phyloP scores from a whole-genome alignment of 2,797 vertebrate species.

The Cossypha polioptera region DNA sequence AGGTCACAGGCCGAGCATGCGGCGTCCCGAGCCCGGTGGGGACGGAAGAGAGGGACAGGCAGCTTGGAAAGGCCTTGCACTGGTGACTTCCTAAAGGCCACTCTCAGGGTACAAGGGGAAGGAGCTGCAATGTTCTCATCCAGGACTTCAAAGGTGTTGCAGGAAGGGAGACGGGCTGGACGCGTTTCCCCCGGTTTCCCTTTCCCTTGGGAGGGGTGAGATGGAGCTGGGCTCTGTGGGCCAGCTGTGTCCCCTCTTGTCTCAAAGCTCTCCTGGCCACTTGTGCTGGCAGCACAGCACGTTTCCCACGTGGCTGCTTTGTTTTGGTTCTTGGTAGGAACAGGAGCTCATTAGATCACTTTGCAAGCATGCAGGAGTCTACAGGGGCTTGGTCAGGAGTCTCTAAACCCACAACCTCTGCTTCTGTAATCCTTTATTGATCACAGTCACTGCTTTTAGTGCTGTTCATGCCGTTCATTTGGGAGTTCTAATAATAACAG shows the following conservation, averaged over 20 bases:
- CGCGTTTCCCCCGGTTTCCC: background rate
- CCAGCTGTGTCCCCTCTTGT: background rate
- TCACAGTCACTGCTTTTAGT: background rate
- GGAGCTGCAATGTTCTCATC: background rate
- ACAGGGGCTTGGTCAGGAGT: background rate
- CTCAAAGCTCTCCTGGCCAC: background rate
- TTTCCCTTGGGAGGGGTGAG: background rate
- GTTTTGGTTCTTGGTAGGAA: conserved; percentile 28
- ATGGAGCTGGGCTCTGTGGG: accelerated
- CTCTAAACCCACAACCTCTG: background rate
- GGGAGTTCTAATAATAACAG: background rate
- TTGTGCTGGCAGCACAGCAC: background rate
- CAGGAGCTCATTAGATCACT: conserved; percentile 43
- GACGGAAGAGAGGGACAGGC: background rate
- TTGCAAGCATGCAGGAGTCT: conserved; percentile 18
- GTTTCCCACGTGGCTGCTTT: background rate
- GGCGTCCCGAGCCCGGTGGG: accelerated
- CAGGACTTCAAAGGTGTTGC: background rate
- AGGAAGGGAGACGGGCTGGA: background rate
- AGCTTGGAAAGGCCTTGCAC: background rate
- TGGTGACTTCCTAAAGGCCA: accelerated
- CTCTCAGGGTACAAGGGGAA: background rate
- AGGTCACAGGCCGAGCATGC: background rate
- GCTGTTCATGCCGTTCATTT: background rate
- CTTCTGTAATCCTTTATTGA: background rate